Percentiles rank a stretch among this genome's conserved stretches.
phyloP scores from a whole-genome alignment of 2,797 vertebrate genomes.

The Myiotriccus ornatus region DNA sequence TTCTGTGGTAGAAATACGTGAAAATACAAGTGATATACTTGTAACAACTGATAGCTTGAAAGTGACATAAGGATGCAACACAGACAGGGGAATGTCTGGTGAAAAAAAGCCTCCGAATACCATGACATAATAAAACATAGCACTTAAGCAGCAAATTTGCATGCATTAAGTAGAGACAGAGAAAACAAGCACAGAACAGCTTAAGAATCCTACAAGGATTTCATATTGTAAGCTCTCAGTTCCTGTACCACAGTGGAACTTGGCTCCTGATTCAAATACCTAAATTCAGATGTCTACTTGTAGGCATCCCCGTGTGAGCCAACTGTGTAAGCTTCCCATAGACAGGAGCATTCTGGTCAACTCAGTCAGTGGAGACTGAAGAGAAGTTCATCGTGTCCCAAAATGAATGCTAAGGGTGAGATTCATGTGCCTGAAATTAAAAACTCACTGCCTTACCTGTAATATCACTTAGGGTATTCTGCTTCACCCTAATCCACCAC shows the following conservation, averaged over 20 bases:
- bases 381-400: background rate
- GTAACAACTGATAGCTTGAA: background rate
- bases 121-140: background rate
- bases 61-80: background rate
- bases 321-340: background rate
- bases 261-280: background rate
- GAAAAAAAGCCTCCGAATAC: background rate
- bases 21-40: background rate
- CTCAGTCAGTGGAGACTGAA: background rate
- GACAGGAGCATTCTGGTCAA: background rate
- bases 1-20: background rate
- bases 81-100: too few species aligned
- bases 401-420: background rate
- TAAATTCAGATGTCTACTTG: background rate
- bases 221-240: background rate
- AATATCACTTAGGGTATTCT: background rate
- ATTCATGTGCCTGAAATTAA: background rate
- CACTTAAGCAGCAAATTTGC: background rate
- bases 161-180: background rate
- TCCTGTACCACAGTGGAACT: background rate
- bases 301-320: background rate
- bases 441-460: background rate
- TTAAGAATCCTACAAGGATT: background rate
- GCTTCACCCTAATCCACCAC: background rate
- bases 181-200: background rate